phyloP scores from a whole-genome alignment of 2,113 vertebrate species.

The Phalacrocorax carbo region DNA sequence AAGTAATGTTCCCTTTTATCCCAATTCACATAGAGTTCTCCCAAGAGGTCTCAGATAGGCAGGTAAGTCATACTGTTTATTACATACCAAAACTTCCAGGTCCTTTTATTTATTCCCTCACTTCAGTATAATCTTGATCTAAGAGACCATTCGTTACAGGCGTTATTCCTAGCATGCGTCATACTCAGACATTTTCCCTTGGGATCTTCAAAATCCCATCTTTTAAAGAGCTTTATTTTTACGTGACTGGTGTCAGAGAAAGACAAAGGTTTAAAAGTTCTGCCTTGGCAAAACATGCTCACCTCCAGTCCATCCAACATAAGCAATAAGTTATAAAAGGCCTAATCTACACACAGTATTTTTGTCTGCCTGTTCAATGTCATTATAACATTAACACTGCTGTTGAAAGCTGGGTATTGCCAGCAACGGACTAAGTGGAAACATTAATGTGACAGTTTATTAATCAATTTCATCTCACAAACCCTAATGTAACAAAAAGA shows the following conservation, averaged over 20 bases:
- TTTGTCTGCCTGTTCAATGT: not conserved
- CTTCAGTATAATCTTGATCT: not conserved
- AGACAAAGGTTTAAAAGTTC: not conserved
- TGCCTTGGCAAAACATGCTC: not conserved
- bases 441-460: slow-evolving; percentile 5
- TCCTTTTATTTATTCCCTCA: not conserved
- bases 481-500: not conserved
- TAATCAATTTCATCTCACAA: not conserved
- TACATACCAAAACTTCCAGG: not conserved
- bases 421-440: slow-evolving; percentile 19
- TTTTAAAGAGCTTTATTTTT: not conserved
- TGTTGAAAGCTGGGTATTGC: not conserved
- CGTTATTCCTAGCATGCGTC: not conserved
- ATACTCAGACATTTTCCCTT: not conserved
- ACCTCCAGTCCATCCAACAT: not conserved
- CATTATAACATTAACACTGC: not conserved
- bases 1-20: not conserved
- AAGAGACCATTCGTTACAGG: not conserved
- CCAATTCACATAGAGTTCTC: not conserved
- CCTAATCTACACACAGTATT: not conserved
- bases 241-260: not conserved
- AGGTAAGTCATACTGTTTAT: not conserved
- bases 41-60: not conserved
- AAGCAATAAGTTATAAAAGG: not conserved
- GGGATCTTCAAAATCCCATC: not conserved